phyloP scores from a whole-genome alignment of 2,888 invertebrate genomes.

The Erpobdella octoculata region DNA sequence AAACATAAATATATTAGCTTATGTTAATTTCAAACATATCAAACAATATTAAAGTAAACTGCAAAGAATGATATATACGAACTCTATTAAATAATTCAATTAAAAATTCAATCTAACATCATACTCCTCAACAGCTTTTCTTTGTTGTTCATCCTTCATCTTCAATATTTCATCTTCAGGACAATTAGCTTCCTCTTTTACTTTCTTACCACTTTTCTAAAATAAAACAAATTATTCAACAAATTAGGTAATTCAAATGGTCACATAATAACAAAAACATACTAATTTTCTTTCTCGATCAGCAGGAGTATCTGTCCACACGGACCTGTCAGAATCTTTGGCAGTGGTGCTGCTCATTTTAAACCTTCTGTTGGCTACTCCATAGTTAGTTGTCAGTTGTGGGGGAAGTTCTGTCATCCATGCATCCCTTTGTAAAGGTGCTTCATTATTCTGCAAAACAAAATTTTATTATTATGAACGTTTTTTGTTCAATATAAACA shows the following conservation, averaged over 20 bases:
- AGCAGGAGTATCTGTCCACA: background rate
- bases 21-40: no score
- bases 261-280: no score
- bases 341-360: background rate
- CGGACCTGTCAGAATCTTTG: background rate
- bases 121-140: background rate
- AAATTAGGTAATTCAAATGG: background rate
- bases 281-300: conserved; percentile 11
- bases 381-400: background rate
- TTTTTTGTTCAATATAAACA: background rate
- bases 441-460: background rate
- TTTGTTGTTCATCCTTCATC: background rate
- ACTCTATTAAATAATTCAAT: background rate
- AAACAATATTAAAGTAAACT: no score
- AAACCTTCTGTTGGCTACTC: background rate
- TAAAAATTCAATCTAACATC: background rate
- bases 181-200: background rate
- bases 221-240: background rate
- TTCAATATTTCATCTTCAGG: background rate
- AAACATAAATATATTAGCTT: no score
- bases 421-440: conserved; percentile 7
- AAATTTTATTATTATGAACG: background rate
- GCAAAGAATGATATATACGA: background rate
- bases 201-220: background rate
- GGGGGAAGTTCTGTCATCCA: conserved; percentile 1